Percentiles rank a stretch among this genome's conserved stretches.
phyloP scores from a whole-genome alignment of 2,888 invertebrate genomes.

The Heliconius cydno region DNA sequence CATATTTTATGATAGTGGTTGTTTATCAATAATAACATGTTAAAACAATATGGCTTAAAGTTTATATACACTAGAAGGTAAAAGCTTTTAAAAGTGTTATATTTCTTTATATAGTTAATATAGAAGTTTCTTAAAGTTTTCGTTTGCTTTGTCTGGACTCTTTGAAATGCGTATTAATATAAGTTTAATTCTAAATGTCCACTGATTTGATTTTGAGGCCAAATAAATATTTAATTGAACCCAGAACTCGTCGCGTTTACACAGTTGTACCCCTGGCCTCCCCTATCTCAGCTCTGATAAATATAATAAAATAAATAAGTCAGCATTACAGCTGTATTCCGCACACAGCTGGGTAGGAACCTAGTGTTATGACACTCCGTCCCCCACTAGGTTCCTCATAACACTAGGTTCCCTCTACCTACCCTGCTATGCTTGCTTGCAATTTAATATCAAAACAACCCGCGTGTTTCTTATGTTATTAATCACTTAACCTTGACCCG shows the following conservation, averaged over 20 bases:
- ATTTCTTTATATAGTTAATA: neutral
- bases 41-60: neutral
- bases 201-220: too few relatives aligned
- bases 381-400: neutral
- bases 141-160: neutral
- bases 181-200: too few relatives aligned
- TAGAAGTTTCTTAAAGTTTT: neutral
- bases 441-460: neutral
- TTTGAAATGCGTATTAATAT: neutral
- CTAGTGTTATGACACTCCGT: too few relatives aligned
- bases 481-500: neutral
- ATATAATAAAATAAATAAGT: too few relatives aligned
- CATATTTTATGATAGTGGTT: neutral
- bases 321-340: too few relatives aligned
- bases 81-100: constrained; percentile 12
- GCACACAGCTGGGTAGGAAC: too few relatives aligned
- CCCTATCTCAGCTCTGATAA: too few relatives aligned
- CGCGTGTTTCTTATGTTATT: neutral
- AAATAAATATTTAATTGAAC: too few relatives aligned
- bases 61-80: neutral
- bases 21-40: neutral
- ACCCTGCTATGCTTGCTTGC: neutral
- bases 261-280: too few relatives aligned
- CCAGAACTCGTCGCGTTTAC: too few relatives aligned
- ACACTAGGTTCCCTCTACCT: neutral